Evolutionary conservation across 2,797 vertebrate species (phyloP), one percentile per base, ranked within the genome.

Genomic region (Notolabrus celidotus): DNA sequence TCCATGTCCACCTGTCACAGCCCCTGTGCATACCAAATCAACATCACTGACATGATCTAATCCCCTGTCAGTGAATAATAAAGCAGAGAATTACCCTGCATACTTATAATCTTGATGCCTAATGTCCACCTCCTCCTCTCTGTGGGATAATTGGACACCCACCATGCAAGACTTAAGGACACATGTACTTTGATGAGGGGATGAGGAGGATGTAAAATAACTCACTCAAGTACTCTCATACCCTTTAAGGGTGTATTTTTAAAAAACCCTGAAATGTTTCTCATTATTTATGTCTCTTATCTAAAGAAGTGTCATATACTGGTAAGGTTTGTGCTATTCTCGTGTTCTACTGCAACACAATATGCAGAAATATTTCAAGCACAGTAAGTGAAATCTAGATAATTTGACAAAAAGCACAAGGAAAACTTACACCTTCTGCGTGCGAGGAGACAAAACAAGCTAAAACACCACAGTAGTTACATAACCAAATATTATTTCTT

Each of bases 111-210:
- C 55, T 51, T 12, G 70, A 60, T 20, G 63, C 68, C 74, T 58
- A 52, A 59, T 53, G 80, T 78, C 80, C 69, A 74, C 75, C 58
- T 74, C 16, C 8, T 71, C 20, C 57, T 71, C 64, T 36, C 50
- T 45, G 55, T 52, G 53, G 74, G 71, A 70, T 86, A 78, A 86
- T 76, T 64, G 8, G 51, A 79, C 70, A 67, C 78, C 81, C 59
- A 77, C 71, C 2, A 20, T 43, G 64, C 42, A 65, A 56, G 45
- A 75, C 62, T 81, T 74, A 67, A 53, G 69, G 47, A 36, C 59
- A 65, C 25, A 11, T 54, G 33, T 55, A 23, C 74, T 79, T 47
- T 66, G 49, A 79, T 64, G 58, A 65, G 14, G 29, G 38, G 49
- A 57, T 66, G 69, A 79, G 53, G 56, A 52, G 41, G 29, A 20